Base-by-base conservation (phyloP, 2,113 vertebrate genomes). In the Malurus alboscapulatus region DNA sequence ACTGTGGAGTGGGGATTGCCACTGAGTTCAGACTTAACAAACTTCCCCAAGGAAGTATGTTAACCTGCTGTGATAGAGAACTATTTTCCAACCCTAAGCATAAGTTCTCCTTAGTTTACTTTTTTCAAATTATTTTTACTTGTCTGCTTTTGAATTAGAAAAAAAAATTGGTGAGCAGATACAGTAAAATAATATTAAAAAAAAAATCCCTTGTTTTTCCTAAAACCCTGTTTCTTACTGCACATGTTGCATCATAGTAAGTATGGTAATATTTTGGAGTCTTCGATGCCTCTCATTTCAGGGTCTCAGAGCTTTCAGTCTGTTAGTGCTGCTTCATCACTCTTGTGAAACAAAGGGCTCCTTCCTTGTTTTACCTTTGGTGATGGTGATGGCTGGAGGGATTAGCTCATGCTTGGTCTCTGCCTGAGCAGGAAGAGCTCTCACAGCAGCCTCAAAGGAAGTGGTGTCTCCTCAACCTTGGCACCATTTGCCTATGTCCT, bases 401-500 rank as follows among this genome's bases (percentile, higher is more conserved):
- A 13, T 42, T 19, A 13, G 59, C 36, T 65, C 2, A 1, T n/a
- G 9, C 20, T 45, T 63, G 27, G 29, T 42, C 59, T 21, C 40
- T 65, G 54, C 61, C 74, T 68, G 66, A n/a, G 13, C 27, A 24
- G 59, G 78, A 66, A 13, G 8, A 78, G 19, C 30, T 29, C 45
- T 50, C 36, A 5, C 13, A 44, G 54, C 47, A 61, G 19, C 74
- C 74, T 6, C 0, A 0, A 9, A 18, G 14, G 62, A 67, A 72
- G 75, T 17, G 9, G 10, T 34, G 24, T 13, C 62, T 59, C 45
- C 26, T 30, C 21, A 6, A 11, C 4, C 4, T 8, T 30, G 36
- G 50, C 53, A 13, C 27, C 0, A 0, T 17, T 44, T 42, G 12
- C 19, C 24, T 1, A 0, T 30, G 38, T 62, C 21, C n/a, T 11